phyloP scores from a whole-genome alignment of 1,140 invertebrate species.

The Cherax quadricarinatus region DNA sequence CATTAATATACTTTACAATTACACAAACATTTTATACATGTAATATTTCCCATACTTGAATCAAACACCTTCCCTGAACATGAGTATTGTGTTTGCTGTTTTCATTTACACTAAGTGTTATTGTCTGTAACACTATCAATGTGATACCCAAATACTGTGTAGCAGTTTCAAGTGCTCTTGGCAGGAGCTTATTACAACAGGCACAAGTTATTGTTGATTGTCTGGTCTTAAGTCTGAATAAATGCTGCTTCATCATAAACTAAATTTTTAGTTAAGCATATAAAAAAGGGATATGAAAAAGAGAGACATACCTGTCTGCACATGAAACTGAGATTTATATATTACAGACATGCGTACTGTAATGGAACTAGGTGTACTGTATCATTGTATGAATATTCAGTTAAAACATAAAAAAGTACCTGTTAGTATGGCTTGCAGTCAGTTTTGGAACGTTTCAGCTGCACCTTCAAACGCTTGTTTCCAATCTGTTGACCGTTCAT shows the following conservation, averaged over 20 bases:
- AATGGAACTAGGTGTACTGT: constrained; percentile 28
- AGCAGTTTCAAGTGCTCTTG: not conserved
- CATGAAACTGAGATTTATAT: not conserved
- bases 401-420: constrained; percentile 52
- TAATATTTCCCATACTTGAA: constrained; percentile 24
- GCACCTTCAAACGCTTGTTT: constrained; percentile 97
- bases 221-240: constrained; percentile 8
- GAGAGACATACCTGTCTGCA: not conserved
- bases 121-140: not conserved
- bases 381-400: not conserved
- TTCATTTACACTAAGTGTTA: constrained; percentile 20
- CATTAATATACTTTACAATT: constrained; percentile 45
- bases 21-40: constrained; percentile 35
- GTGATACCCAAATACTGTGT: not conserved
- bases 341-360: constrained; percentile 9
- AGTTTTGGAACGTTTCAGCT: constrained; percentile 97
- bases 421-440: constrained; percentile 77
- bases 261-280: not conserved
- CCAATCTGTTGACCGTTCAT: constrained; percentile 99
- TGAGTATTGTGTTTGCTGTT: constrained; percentile 64
- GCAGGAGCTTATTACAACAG: constrained; percentile 19
- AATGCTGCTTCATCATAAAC: not conserved
- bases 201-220: constrained; percentile 35
- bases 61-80: constrained; percentile 59
- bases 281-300: not conserved